phyloP scores from a whole-genome alignment of 2,888 invertebrate genomes.

The Sminthurinus aureus region DNA sequence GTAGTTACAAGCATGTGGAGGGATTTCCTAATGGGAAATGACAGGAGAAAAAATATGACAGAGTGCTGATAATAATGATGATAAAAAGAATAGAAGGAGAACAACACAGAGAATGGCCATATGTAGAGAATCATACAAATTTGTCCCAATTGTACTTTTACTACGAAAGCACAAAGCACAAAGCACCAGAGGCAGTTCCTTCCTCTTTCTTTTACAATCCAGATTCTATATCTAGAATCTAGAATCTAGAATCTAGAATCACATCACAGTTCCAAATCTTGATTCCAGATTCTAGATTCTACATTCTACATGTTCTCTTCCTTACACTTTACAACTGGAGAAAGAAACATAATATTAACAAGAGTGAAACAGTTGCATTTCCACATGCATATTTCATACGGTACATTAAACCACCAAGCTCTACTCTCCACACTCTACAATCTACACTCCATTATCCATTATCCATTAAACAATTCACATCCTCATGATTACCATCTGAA shows the following conservation, averaged over 20 bases:
- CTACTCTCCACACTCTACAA: too few species aligned
- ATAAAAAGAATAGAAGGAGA: neutral
- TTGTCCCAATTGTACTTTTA: neutral
- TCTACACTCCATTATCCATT: too few species aligned
- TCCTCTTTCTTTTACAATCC: neutral
- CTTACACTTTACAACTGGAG: too few species aligned
- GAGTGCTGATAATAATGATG: neutral
- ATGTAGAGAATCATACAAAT: neutral
- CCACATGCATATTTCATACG: too few species aligned
- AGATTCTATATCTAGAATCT: neutral
- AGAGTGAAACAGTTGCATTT: too few species aligned
- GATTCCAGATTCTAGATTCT: too few species aligned
- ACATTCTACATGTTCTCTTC: too few species aligned
- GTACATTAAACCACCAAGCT: too few species aligned
- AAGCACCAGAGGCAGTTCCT: neutral
- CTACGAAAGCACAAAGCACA: neutral
- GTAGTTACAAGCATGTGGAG: too few species aligned
- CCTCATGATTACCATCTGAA: too few species aligned
- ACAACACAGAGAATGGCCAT: neutral
- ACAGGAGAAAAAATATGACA: neutral
- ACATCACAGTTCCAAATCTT: neutral
- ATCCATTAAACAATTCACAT: too few species aligned
- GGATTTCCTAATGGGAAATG: neutral
- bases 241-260: neutral
- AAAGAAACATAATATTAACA: too few species aligned